Base-by-base conservation (phyloP, 2,797 vertebrate genomes). In the Lepus oiostolus region DNA sequence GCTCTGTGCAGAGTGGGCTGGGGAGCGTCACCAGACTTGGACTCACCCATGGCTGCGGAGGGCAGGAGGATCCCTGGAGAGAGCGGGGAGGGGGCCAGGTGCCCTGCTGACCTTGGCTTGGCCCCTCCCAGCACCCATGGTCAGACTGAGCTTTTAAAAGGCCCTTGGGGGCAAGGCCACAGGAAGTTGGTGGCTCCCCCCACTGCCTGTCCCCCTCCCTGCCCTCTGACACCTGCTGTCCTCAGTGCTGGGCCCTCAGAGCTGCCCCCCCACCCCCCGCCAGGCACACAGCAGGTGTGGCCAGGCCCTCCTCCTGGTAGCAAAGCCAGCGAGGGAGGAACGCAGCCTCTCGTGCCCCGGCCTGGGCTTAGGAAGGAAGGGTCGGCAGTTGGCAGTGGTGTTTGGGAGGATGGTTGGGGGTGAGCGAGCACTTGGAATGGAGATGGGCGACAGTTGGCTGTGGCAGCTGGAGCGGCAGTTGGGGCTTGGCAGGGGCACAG, bases 401-500 rank as follows among this genome's bases (percentile, higher is more conserved):
- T 95, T 79, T 79, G 94, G 90, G 97, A 96, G 95, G 86, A 93
- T 30, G n/a, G 92, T 67, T 93, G 94, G 96, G 96, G 93, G 94
- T 88, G 90, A 95, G 92, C 4, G 26, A 88, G 93, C 19, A 32
- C 92, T 97, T 97, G 96, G 96, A 97, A 93, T 87, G 90, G 94
- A 96, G 94, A 90, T 4, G 30, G 96, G 93, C 4, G 96, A 97
- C 97, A 97, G 97, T 97, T 97, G 97, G 97, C 63, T 24, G 87
- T 93, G 95, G 97, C 97, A 97, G 97, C 97, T 97, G 97, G 95
- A 96, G 94, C 19, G 93, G 94, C 96, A 96, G 94, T 96, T 97
- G 97, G 97, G 94, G 85, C 95, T 94, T 96, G 97, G 97, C 96
- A 96, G 95, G 96, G 95, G 84, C 24, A 19, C 84, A 32, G 92